Evolutionary conservation across 2,113 vertebrate genomes (phyloP).

Genomic region (Picathartes gymnocephalus): DNA sequence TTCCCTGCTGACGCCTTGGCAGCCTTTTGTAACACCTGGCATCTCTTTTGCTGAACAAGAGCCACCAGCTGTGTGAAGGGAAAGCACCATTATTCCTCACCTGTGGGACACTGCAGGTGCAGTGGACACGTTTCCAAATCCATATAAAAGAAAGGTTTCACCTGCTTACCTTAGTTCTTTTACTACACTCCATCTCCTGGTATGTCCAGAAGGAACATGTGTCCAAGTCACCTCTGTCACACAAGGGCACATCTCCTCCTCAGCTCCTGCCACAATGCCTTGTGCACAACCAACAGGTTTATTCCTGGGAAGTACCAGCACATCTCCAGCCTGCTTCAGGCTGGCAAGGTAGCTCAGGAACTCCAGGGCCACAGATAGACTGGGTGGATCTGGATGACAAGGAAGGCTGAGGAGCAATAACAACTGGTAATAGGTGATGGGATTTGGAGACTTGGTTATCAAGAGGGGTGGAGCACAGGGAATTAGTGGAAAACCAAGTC

Average conservation of each 20-base stretch:
- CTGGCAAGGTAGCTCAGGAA: neutral
- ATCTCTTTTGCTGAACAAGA: neutral
- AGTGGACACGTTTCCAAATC: neutral
- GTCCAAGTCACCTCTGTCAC: neutral
- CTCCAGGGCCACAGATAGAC: neutral
- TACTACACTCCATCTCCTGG: neutral
- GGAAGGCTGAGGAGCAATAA: neutral
- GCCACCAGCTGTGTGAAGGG: neutral
- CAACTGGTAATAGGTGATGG: neutral
- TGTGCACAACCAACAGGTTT: neutral
- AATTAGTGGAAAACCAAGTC: neutral
- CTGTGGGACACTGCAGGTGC: neutral
- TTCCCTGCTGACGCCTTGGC: neutral
- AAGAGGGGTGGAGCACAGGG: neutral
- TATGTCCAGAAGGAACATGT: fast-evolving
- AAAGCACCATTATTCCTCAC: neutral
- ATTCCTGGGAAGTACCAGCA: neutral
- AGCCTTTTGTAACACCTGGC: neutral
- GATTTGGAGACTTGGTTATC: neutral
- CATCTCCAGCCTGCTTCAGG: neutral
- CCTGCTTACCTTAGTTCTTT: neutral
- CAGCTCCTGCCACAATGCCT: neutral
- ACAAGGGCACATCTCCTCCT: neutral
- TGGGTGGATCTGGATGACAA: neutral
- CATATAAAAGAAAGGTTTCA: neutral